Conservation (phyloP, 2,888 invertebrate genomes). For the Octodonta nipae region DNA sequence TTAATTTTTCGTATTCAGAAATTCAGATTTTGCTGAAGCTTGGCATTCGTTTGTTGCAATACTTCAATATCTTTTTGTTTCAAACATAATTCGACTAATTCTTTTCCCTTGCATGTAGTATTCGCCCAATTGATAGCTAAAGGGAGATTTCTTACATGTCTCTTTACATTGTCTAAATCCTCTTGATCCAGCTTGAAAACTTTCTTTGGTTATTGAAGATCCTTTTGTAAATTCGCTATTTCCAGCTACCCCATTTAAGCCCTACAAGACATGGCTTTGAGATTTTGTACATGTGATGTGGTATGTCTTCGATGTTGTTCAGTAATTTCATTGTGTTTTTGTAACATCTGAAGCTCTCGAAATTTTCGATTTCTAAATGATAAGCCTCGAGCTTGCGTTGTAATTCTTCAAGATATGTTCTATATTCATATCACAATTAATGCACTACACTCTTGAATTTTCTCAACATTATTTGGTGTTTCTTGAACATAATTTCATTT, state of each 20-base stretch:
- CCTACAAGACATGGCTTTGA: conserved; percentile 22
- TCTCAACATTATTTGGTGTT: conserved; percentile 23
- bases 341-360: conserved; percentile 22
- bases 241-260: conserved; percentile 25
- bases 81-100: conserved; percentile 17
- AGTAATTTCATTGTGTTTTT: conserved; percentile 22
- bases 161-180: background rate
- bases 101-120: conserved; percentile 19
- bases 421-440: conserved; percentile 12
- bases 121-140: background rate
- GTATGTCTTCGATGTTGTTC: conserved; percentile 22
- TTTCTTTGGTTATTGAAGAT: conserved; percentile 22
- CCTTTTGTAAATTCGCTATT: conserved; percentile 18
- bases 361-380: conserved; percentile 19
- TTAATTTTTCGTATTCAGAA: conserved; percentile 9
- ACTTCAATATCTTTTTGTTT: conserved; percentile 25
- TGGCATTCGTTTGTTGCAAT: conserved; percentile 16
- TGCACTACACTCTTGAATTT: conserved; percentile 10
- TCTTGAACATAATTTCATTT: conserved; percentile 23
- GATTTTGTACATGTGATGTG: conserved; percentile 20
- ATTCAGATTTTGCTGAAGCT: conserved; percentile 18
- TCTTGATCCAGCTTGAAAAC: conserved; percentile 24
- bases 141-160: background rate
- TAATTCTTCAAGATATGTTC: conserved; percentile 22
- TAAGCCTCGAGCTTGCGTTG: conserved; percentile 20